phyloP scores from a whole-genome alignment of 2,113 vertebrate genomes.

The Hippocampus comes region DNA sequence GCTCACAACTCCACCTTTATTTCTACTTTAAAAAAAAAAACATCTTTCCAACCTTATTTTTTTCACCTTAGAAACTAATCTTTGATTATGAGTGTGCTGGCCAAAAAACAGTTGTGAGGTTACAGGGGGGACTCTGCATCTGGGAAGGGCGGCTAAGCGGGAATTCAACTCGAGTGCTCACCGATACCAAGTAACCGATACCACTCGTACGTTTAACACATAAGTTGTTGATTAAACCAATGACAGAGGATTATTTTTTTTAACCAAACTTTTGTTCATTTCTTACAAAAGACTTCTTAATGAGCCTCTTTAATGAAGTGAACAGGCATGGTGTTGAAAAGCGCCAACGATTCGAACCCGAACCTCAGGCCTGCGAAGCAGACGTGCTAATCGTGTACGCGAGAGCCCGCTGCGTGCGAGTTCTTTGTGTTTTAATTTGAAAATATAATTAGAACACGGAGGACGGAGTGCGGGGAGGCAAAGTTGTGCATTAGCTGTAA shows the following conservation, averaged over 20 bases:
- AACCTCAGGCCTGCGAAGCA: background rate
- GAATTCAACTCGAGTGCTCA: no score
- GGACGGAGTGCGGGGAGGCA: constrained; percentile 72
- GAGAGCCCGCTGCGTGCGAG: constrained; percentile 62
- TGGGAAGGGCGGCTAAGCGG: no score
- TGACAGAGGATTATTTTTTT: no score
- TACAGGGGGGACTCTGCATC: no score
- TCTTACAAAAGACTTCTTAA: no score
- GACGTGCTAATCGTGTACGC: background rate
- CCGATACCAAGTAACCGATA: no score
- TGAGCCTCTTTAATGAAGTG: background rate
- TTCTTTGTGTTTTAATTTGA: constrained; percentile 88
- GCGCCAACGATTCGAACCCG: background rate
- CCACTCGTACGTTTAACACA: no score
- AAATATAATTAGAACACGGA: constrained; percentile 94
- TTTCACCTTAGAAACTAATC: no score
- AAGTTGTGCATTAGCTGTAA: constrained; percentile 99
- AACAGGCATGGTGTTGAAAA: background rate
- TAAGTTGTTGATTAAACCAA: no score
- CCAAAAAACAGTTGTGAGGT: no score
- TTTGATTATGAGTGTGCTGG: no score
- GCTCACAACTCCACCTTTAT: background rate
- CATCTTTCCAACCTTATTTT: background rate
- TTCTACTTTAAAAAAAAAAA: background rate
- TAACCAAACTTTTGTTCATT: no score